Evolutionary conservation across 53 echinoderm and acorn worm genomes (phyloP).

Genomic region (Echinarachnius parma): DNA sequence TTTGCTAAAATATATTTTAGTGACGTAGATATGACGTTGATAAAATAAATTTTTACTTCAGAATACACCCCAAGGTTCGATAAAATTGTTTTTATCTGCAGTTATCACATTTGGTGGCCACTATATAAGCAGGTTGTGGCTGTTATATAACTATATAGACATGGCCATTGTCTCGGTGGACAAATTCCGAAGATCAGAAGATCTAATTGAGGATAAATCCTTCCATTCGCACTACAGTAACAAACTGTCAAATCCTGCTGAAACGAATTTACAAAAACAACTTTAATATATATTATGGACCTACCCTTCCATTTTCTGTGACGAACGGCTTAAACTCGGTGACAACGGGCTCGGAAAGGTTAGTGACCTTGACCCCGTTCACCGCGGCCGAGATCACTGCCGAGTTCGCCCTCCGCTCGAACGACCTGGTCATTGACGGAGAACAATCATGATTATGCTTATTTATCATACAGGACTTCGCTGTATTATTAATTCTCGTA

Average conservation of each 20-base stretch:
- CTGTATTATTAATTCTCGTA: not conserved
- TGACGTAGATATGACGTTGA: too few species aligned
- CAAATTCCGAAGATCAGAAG: too few species aligned
- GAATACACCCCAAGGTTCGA: too few species aligned
- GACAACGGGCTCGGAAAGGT: slow-evolving; percentile 52
- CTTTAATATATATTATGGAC: not conserved
- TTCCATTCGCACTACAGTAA: not conserved
- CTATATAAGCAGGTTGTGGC: not conserved
- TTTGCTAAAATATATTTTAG: too few species aligned
- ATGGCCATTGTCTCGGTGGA: too few species aligned
- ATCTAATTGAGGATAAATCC: not conserved
- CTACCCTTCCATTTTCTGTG: slow-evolving; percentile 4
- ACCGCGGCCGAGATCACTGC: slow-evolving; percentile 65
- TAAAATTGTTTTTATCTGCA: too few species aligned
- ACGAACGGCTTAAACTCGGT: slow-evolving; percentile 10
- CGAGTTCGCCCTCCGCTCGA: slow-evolving; percentile 54
- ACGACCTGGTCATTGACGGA: slow-evolving; percentile 18
- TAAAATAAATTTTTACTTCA: too few species aligned
- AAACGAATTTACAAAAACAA: not conserved
- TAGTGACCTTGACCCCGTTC: slow-evolving; percentile 28
- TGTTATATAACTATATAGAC: not conserved
- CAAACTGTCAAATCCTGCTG: not conserved
- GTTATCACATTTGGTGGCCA: too few species aligned
- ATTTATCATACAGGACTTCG: too few species aligned
- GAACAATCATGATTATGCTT: not conserved